Evolutionary conservation across 1,140 invertebrate genomes (phyloP).

Genomic region (Cydia fagiglandana): DNA sequence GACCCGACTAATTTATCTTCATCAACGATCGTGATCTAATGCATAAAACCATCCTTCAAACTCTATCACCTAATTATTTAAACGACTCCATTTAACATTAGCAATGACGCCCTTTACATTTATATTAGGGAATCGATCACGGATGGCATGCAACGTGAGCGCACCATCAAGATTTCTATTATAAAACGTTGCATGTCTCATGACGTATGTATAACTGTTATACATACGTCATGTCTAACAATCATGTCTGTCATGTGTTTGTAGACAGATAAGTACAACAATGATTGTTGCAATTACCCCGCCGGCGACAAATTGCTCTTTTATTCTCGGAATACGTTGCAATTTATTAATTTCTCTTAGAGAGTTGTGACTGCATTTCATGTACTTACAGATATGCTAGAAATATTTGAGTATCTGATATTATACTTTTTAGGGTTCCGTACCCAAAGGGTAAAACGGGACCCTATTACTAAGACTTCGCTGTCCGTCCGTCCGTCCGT

Average conservation of each 20-base stretch:
- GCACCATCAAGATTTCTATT: not conserved
- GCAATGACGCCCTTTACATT: conserved; percentile 22
- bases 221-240: too few relatives aligned
- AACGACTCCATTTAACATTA: conserved; percentile 22
- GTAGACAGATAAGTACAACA: conserved; percentile 38
- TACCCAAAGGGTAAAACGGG: too few relatives aligned
- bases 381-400: not conserved
- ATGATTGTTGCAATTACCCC: conserved; percentile 41
- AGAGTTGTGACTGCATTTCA: conserved; percentile 10
- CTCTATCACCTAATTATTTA: conserved; percentile 18
- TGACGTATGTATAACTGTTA: not conserved
- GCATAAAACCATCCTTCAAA: conserved; percentile 25
- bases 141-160: conserved; percentile 10
- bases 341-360: conserved; percentile 34
- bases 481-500: too few relatives aligned
- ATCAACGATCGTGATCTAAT: not conserved
- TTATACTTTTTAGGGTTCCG: too few relatives aligned
- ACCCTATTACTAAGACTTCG: too few relatives aligned
- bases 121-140: conserved; percentile 19
- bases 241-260: not conserved
- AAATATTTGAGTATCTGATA: not conserved
- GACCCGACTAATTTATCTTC: not conserved
- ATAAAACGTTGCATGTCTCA: not conserved
- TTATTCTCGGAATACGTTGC: conserved; percentile 41
- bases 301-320: conserved; percentile 37